Conservation (phyloP, 2,113 vertebrate genomes). For the Dromas ardeola region DNA sequence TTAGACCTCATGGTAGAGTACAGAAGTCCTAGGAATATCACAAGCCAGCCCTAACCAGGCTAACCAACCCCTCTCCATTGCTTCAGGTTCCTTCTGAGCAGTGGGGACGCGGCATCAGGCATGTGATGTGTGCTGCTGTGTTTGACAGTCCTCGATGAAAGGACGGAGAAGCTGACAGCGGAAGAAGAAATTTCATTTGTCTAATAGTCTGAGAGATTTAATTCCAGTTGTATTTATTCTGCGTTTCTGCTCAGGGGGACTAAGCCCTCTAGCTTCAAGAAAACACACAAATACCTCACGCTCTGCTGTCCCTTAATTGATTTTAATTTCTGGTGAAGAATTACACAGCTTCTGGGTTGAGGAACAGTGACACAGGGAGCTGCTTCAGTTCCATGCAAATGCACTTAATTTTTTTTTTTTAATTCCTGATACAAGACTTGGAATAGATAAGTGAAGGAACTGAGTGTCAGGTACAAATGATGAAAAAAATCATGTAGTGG, state of each 20-base stretch:
- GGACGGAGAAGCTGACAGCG: not conserved
- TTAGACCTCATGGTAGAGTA: fast-evolving
- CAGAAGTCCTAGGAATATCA: not conserved
- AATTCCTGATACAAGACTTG: not conserved
- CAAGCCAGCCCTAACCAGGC: not conserved
- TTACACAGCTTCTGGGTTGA: not conserved
- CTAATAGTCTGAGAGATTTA: not conserved
- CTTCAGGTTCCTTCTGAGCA: not conserved
- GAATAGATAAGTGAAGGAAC: not conserved
- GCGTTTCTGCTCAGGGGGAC: not conserved
- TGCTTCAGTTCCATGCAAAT: fast-evolving
- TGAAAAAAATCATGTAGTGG: no score
- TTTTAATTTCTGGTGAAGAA: not conserved
- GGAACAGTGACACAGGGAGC: not conserved
- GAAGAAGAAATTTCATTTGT: not conserved
- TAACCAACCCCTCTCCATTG: fast-evolving
- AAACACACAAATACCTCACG: not conserved
- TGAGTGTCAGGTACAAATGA: not conserved
- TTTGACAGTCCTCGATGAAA: not conserved
- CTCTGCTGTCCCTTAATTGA: not conserved
- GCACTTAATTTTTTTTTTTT: no score
- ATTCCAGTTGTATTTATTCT: not conserved
- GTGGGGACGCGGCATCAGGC: not conserved
- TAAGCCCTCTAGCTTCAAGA: not conserved
- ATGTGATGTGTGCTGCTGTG: not conserved